Evolutionary conservation across 2,888 invertebrate genomes (phyloP).

Genomic region (Nymphalis c-album): DNA sequence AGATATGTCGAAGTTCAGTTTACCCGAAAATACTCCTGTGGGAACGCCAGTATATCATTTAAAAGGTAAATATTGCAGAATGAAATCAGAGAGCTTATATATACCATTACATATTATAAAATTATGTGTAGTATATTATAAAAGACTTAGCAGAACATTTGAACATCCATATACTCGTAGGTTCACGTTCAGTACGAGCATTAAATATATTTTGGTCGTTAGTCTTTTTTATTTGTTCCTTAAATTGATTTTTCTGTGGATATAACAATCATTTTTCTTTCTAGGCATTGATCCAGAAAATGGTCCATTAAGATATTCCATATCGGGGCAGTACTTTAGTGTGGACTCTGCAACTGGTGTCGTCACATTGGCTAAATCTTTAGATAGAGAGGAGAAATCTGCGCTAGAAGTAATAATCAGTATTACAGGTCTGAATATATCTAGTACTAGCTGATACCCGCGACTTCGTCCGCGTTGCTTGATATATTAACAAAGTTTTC

Average conservation of each 20-base stretch:
- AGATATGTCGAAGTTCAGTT: conserved; percentile 88
- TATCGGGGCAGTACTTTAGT: conserved; percentile 90
- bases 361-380: conserved; percentile 84
- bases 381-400: conserved; percentile 87
- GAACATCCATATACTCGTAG: no score
- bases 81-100: no score
- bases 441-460: no score
- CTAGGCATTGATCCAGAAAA: conserved; percentile 88
- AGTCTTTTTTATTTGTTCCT: no score
- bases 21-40: conserved; percentile 87
- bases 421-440: conserved; percentile 83
- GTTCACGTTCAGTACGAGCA: no score
- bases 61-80: conserved; percentile 75
- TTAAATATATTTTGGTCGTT: no score
- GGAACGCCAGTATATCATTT: conserved; percentile 89
- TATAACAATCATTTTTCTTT: background rate
- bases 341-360: conserved; percentile 89
- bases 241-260: no score
- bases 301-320: conserved; percentile 86
- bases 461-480: no score
- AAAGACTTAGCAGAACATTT: no score
- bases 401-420: conserved; percentile 90
- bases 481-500: no score
- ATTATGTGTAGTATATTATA: no score
- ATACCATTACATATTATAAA: no score